phyloP scores from a whole-genome alignment of 2,797 vertebrate genomes.

The Esox lucius region DNA sequence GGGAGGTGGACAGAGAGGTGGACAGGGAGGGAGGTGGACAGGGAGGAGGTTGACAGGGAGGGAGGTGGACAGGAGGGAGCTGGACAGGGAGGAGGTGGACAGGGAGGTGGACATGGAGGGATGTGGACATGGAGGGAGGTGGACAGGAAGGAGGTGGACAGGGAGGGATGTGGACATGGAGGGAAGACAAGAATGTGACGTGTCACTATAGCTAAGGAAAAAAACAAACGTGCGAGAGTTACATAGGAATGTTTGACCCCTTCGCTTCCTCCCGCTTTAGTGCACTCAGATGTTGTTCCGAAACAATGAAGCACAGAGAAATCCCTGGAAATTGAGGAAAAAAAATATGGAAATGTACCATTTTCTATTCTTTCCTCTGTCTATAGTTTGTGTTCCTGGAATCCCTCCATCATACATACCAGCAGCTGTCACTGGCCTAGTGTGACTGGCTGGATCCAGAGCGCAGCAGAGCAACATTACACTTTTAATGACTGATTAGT shows the following conservation, averaged over 20 bases:
- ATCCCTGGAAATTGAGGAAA: slow-evolving; percentile 33
- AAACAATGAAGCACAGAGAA: slow-evolving; percentile 30
- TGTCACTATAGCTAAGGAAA: too few species aligned
- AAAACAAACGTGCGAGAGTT: too few species aligned
- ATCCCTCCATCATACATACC: slow-evolving; percentile 60
- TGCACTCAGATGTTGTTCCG: slow-evolving; percentile 36
- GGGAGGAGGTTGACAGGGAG: too few species aligned
- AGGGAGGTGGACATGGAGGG: too few species aligned
- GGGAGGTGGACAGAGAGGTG: too few species aligned
- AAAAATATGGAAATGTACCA: slow-evolving; percentile 30
- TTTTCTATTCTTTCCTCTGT: slow-evolving; percentile 48
- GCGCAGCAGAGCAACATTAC: slow-evolving; percentile 52
- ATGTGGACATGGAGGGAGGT: neutral
- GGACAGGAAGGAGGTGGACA: neutral
- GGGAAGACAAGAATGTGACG: neutral
- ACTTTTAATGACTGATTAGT: slow-evolving; percentile 82
- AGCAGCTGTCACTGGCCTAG: slow-evolving; percentile 73
- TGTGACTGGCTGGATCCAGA: slow-evolving; percentile 45
- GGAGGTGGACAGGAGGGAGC: neutral
- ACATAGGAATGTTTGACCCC: too few species aligned
- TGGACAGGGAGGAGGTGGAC: neutral
- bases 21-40: neutral
- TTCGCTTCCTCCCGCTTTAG: neutral
- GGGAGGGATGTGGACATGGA: neutral
- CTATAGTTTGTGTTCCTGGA: slow-evolving; percentile 52